Conservation (phyloP, 2,113 vertebrate genomes). For the Dipodomys ordii region DNA sequence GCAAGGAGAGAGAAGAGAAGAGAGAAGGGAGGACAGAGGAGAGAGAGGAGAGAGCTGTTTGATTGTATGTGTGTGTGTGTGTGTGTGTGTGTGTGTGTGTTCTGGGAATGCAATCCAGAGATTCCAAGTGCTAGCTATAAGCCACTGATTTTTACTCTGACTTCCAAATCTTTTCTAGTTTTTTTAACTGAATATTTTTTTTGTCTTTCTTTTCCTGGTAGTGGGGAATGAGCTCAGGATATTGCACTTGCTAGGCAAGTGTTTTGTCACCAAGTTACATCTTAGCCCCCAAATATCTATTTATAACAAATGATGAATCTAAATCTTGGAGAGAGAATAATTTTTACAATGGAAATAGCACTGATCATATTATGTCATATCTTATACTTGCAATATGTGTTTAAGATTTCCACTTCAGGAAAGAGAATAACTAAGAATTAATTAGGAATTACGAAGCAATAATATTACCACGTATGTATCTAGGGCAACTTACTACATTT, state of each 20-base stretch:
- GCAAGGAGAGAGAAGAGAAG: too few relatives aligned
- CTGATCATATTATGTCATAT: not conserved
- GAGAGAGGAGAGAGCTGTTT: too few relatives aligned
- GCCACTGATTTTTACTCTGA: too few relatives aligned
- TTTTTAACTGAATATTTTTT: not conserved
- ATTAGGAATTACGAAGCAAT: conserved; percentile 56
- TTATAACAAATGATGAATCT: not conserved
- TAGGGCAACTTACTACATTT: conserved; percentile 10
- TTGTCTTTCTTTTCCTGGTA: not conserved
- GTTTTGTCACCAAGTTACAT: not conserved
- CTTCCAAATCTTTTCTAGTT: too few relatives aligned
- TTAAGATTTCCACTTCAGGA: conserved; percentile 41
- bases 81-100: not conserved
- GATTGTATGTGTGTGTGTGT: too few relatives aligned
- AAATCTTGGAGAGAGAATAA: not conserved
- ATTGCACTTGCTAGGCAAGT: not conserved
- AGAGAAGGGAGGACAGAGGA: too few relatives aligned
- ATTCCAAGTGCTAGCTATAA: too few relatives aligned
- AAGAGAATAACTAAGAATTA: conserved; percentile 44
- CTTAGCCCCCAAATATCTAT: too few relatives aligned
- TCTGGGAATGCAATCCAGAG: not conserved
- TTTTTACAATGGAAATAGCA: not conserved
- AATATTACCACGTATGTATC: not conserved
- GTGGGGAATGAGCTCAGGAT: too few relatives aligned
- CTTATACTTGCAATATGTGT: not conserved